Evolutionary conservation across 2,888 invertebrate species (phyloP).

Genomic region (Lasioglossum villosulum): DNA sequence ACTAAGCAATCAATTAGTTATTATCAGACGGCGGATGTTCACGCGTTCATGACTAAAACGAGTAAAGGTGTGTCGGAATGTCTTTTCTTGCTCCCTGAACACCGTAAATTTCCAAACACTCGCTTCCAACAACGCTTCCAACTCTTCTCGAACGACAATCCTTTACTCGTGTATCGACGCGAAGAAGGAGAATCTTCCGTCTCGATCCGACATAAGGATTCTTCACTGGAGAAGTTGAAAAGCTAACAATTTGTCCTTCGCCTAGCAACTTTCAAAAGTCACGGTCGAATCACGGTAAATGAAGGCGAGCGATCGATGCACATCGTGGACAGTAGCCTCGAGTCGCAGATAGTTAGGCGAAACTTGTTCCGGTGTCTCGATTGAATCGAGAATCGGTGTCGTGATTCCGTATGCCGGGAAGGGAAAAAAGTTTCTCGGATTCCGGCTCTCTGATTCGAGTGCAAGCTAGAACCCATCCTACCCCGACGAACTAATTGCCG

Average conservation of each 20-base stretch:
- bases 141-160: not conserved
- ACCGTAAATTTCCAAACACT: no score
- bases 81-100: no score
- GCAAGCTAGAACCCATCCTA: constrained; percentile 8
- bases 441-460: constrained; percentile 16
- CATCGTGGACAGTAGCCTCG: not conserved
- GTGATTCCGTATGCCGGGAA: constrained; percentile 30
- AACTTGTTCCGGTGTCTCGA: constrained; percentile 30
- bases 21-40: no score
- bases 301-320: constrained; percentile 22
- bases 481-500: constrained; percentile 26
- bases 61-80: not conserved
- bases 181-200: not conserved
- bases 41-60: no score
- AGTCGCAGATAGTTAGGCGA: not conserved
- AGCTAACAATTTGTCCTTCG: constrained; percentile 1
- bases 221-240: not conserved
- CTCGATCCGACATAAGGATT: not conserved
- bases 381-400: constrained; percentile 37
- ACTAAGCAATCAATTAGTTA: not conserved
- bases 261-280: not conserved
- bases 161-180: not conserved
- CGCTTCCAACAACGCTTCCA: not conserved
- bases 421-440: constrained; percentile 27
- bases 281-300: constrained; percentile 17